Percentiles rank a stretch among this genome's conserved stretches.
These are phyloP conservation scores for Dreissena rostriformis DNA, from an alignment of 1,140 invertebrate species.

Conservation along the genomic window DNA sequence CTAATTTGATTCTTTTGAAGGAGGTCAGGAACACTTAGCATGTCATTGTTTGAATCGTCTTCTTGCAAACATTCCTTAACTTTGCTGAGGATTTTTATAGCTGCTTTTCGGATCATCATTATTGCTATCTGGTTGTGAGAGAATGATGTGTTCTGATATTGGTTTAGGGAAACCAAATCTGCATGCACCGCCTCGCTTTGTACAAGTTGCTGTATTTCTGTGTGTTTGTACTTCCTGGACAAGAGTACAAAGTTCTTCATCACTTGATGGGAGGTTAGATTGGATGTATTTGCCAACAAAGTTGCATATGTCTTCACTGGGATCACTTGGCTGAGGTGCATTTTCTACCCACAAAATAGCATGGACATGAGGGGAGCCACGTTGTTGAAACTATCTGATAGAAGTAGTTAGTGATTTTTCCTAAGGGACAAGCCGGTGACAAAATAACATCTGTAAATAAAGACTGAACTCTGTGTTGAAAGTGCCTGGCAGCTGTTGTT, in stretches of 20 bases:
- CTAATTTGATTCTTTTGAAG: constrained; percentile 26
- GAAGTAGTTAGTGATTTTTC: constrained; percentile 63
- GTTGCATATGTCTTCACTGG: constrained; percentile 27
- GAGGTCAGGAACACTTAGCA: constrained; percentile 19
- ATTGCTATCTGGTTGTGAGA: constrained; percentile 7
- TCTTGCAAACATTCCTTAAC: constrained; percentile 46
- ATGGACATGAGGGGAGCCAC: constrained; percentile 81
- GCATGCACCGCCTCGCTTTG: constrained; percentile 27
- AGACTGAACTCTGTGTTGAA: constrained; percentile 54
- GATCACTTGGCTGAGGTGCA: constrained; percentile 67
- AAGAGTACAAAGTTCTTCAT: constrained; percentile 28
- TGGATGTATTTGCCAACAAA: constrained; percentile 55
- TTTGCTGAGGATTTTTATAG: constrained; percentile 23
- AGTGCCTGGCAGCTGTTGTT: constrained; percentile 58
- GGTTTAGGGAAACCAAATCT: constrained; percentile 45
- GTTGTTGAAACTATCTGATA: constrained; percentile 80
- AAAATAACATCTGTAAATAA: constrained; percentile 55
- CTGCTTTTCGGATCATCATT: constrained; percentile 1
- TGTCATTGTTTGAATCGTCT: constrained; percentile 32
- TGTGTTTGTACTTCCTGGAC: constrained; percentile 25
- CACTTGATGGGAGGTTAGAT: constrained; percentile 24
- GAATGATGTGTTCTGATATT: constrained; percentile 13
- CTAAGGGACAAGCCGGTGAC: constrained; percentile 45
- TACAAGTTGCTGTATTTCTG: constrained; percentile 48
- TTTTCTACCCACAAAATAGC: constrained; percentile 79